Conservation (phyloP, 2,113 vertebrate species). For the Spizaetus ornatus region DNA sequence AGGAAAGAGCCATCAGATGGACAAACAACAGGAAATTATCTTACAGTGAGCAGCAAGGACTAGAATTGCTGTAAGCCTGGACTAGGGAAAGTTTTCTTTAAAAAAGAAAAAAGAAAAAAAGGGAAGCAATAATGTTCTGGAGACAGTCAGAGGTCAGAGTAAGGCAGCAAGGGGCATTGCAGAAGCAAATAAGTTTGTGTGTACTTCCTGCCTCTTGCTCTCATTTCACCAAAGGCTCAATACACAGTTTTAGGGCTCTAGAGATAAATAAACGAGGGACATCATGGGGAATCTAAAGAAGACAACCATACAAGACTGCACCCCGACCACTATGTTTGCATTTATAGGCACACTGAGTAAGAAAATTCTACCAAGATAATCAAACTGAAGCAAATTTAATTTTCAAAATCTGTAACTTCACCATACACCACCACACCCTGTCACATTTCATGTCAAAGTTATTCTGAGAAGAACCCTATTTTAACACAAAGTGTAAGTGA, state of each 20-base stretch:
- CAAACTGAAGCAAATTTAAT: not conserved
- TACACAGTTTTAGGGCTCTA: not conserved
- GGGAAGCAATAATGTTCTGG: not conserved
- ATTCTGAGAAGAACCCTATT: not conserved
- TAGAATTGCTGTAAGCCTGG: not conserved
- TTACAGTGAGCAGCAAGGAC: not conserved
- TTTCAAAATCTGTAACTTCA: not conserved
- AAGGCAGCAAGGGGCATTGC: not conserved
- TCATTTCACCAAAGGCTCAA: not conserved
- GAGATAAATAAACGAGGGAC: not conserved
- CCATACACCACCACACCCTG: no score
- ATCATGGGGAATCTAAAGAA: not conserved
- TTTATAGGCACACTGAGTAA: not conserved
- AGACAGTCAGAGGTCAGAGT: not conserved
- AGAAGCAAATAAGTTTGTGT: not conserved
- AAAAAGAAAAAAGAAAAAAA: not conserved
- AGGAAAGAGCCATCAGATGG: not conserved
- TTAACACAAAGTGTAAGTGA: not conserved
- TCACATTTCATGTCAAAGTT: not conserved
- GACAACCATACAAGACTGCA: no score
- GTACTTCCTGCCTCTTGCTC: not conserved
- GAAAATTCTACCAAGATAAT: not conserved
- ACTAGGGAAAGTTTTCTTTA: not conserved
- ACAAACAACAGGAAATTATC: not conserved
- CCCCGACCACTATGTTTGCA: not conserved